A percentile compares a stretch with the other conserved stretches of the same genome.
Conservation (phyloP, 2,888 invertebrate genomes). For the Caenorhabditis sulstoni region DNA sequence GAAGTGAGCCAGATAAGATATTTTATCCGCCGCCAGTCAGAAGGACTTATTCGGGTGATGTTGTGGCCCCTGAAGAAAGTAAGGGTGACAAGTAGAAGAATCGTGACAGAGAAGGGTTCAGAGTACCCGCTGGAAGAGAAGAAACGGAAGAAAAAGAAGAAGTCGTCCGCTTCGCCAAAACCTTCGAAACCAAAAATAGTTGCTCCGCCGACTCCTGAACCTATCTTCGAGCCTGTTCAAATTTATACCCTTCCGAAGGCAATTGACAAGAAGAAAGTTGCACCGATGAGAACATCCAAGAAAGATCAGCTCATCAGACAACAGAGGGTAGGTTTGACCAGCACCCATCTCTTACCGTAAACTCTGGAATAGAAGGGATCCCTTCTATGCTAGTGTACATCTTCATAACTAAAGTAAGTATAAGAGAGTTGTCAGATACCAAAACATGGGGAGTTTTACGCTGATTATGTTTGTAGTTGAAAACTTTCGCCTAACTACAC, state of each 20-base stretch:
- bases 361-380: too few relatives aligned
- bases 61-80: slow-evolving; percentile 31
- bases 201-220: slow-evolving; percentile 10
- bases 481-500: too few relatives aligned
- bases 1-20: slow-evolving; percentile 41
- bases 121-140: slow-evolving; percentile 12
- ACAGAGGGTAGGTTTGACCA: slow-evolving; percentile 21
- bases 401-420: too few relatives aligned
- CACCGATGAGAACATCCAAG: neutral
- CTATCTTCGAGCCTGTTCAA: slow-evolving; percentile 15
- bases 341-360: neutral
- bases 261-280: neutral
- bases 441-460: too few relatives aligned
- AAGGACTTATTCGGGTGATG: slow-evolving; percentile 25
- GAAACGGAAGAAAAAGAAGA: slow-evolving; percentile 33
- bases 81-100: neutral
- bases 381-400: too few relatives aligned
- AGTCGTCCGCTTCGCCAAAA: neutral
- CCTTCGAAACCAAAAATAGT: neutral
- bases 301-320: slow-evolving; percentile 33
- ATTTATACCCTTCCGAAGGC: slow-evolving; percentile 12
- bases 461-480: too few relatives aligned
- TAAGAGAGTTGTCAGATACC: too few relatives aligned
- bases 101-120: slow-evolving; percentile 1
- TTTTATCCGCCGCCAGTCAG: slow-evolving; percentile 11